phyloP scores from a whole-genome alignment of 2,888 invertebrate genomes.

The Mimachlamys varia region DNA sequence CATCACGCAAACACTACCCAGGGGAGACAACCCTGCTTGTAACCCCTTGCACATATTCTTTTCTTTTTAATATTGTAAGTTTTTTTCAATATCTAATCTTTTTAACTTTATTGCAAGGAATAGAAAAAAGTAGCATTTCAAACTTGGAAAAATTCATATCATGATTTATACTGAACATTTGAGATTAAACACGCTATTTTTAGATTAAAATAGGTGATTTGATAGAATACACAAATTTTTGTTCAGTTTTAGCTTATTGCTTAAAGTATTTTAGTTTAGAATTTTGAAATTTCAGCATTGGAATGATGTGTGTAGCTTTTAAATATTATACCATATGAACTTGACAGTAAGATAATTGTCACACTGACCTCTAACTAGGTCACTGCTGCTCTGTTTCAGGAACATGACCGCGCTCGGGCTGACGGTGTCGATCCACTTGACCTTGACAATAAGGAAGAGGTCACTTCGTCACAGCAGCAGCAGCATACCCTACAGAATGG shows the following conservation, averaged over 20 bases:
- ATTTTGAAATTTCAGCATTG: background rate
- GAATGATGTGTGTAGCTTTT: background rate
- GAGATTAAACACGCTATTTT: background rate
- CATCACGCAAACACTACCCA: background rate
- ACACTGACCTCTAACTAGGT: background rate
- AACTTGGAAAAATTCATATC: background rate
- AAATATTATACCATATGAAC: background rate
- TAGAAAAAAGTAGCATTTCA: background rate
- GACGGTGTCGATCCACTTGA: conserved; percentile 67
- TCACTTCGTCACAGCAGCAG: conserved; percentile 45
- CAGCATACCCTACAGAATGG: conserved; percentile 57
- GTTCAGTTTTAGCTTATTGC: conserved; percentile 20
- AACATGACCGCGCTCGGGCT: conserved; percentile 66
- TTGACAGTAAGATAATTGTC: background rate
- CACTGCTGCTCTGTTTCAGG: conserved; percentile 53
- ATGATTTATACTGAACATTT: background rate
- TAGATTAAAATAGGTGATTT: background rate
- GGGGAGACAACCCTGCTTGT: conserved; percentile 49
- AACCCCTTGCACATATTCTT: conserved; percentile 46
- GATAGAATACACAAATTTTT: background rate
- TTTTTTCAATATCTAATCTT: background rate
- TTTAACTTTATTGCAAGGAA: background rate
- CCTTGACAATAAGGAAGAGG: conserved; percentile 65
- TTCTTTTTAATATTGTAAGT: conserved; percentile 34
- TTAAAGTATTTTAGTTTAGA: conserved; percentile 14